Base-by-base conservation (phyloP, 1,140 invertebrate genomes). In the Catajapyx aquilonaris region DNA sequence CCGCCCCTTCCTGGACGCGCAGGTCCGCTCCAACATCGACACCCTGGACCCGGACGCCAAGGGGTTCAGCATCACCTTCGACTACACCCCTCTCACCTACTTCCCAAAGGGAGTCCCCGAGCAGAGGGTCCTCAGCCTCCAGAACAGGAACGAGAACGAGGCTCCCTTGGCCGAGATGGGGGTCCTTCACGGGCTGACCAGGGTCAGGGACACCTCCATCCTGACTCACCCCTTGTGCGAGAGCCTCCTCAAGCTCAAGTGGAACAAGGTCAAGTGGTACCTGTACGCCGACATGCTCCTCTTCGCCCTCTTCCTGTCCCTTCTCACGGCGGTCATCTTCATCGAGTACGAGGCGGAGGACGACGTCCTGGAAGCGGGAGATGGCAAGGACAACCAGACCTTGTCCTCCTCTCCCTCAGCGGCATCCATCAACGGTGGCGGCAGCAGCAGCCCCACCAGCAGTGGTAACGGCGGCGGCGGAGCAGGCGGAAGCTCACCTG, bases 231-330 rank as follows among this genome's bases (percentile, higher is more conserved):
- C 46, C n/a, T 41, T 48, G 15, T 48, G 46, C 34, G 46, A 48
- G 35, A 44, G 42, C 35, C 41, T 48, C 3, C 25, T 48, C 3
- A 33, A 44, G 23, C 41, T 48, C 18, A 48, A 48, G 31, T 48
- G 46, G 46, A 48, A 46, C 22, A 48, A 48, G 39, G 46, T 48
- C 13, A 7, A 13, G 13, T 48, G 46, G 46, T 48, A 48, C 34
- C 34, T 48, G 39, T 48, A 48, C 35, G 20, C 46, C 42, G 46
- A 48, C 31, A 48, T 48, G 46, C 36, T 48, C 5, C 43, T 48
- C 4, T 48, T 46, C 35, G 46, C 46, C 17, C 39, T 48, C 3
- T 48, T 48, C 25, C 43, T 48, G n/a, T 44, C 46, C 9, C 46
- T 48, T 33, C 32, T 33, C 7, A 33, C 16, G 5, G 11, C 11